Base-by-base conservation (phyloP, 2,888 invertebrate species). In the Pseudoips prasinana region DNA sequence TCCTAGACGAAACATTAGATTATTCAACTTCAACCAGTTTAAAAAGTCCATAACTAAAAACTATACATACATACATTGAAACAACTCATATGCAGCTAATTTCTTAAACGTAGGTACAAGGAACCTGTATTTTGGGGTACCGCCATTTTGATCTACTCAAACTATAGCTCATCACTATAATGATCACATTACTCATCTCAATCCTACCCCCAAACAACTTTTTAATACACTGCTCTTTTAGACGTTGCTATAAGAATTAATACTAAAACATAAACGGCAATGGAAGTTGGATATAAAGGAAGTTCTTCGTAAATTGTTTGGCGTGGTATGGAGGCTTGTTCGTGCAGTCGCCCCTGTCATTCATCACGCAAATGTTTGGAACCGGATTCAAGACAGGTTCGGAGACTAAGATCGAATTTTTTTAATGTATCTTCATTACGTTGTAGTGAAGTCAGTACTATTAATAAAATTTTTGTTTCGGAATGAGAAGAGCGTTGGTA, bases 101-200 rank as follows among this genome's bases (percentile, higher is more conserved):
- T 73, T 75, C 69, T 66, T 70, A 70, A 66, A 63, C 64, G 58
- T 69, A 69, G 64, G 66, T 67, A 69, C 67, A 68, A 53, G 58
- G 64, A 83, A 82, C 82, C 81, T 71, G 85, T 83, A 83, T 85
- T 82, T 85, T 76, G 67, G 78, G 65, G 69, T 73, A 64, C 76
- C 76, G 79, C 80, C 83, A 82, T 84, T 80, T 82, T 80, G 74
- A 72, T 79, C 74, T 79, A 78, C 75, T 77, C 73, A 66, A 73
- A 74, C 72, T 73, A 76, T 74, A 73, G 67, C 64, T 74, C 73
- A 70, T 75, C 73, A 73, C 65, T 64, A 61, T 68, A 73, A 71
- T 64, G 57, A 69, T 54, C 53, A 60, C 48, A 50, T 55, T 34
- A 56, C 46, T 46, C 33, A 35, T 47, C 7, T 26, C 18, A 24